A percentile compares a stretch with the other conserved stretches of the same genome.
phyloP scores from a whole-genome alignment of 2,113 vertebrate species.

The Caranx melampygus region DNA sequence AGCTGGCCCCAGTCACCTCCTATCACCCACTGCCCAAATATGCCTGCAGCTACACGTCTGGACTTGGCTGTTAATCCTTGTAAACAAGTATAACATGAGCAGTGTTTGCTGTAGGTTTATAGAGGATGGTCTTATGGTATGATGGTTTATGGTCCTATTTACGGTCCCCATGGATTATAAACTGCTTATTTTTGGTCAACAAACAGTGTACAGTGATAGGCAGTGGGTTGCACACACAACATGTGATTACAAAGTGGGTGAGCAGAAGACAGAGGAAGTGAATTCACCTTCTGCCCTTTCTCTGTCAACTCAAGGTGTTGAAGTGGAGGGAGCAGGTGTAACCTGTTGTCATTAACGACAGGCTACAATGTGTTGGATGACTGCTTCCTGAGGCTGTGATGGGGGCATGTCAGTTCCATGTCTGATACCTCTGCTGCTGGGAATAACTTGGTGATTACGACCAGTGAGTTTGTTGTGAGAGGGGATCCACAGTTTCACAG shows the following conservation, averaged over 20 bases:
- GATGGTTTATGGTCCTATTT: too few species aligned
- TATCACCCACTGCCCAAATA: background rate
- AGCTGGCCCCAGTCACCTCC: background rate
- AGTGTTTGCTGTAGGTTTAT: background rate
- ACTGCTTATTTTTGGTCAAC: background rate
- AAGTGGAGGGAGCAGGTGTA: background rate
- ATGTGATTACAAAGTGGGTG: background rate
- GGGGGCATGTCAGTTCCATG: background rate
- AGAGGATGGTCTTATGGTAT: background rate
- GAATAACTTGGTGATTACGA: too few species aligned
- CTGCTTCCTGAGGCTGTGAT: background rate
- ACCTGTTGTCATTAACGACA: background rate
- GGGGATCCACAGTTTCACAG: too few species aligned
- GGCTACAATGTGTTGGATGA: background rate
- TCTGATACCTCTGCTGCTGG: too few species aligned
- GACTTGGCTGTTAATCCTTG: background rate
- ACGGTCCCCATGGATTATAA: background rate
- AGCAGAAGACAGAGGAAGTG: background rate
- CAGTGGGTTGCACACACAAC: background rate
- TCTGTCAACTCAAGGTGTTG: background rate
- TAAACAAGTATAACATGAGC: background rate
- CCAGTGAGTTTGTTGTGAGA: too few species aligned
- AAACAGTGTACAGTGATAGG: background rate
- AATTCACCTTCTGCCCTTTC: background rate
- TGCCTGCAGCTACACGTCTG: background rate